Percentiles rank a stretch among this genome's conserved stretches.
phyloP scores from a whole-genome alignment of 2,113 vertebrate genomes.

The Psophia crepitans region DNA sequence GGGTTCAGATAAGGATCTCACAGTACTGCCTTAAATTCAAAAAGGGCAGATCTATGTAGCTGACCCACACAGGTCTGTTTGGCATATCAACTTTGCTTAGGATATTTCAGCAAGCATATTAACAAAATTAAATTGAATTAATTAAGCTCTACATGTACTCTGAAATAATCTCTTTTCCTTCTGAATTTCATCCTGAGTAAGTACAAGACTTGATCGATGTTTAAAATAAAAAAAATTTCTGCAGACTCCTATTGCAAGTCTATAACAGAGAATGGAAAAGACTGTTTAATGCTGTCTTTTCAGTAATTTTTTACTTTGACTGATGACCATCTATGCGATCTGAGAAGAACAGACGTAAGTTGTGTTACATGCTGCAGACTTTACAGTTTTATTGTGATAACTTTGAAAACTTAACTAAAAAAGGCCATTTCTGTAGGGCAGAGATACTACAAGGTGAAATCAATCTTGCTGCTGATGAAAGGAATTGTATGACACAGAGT shows the following conservation, averaged over 20 bases:
- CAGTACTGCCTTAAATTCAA: not conserved
- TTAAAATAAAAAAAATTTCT: not conserved
- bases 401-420: constrained; percentile 53
- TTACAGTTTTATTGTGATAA: constrained; percentile 15
- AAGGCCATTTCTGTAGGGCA: constrained; percentile 49
- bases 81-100: not conserved
- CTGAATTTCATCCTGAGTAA: not conserved
- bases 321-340: not conserved
- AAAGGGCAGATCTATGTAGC: not conserved
- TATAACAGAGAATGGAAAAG: not conserved
- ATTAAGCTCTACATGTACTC: not conserved
- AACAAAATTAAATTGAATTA: not conserved
- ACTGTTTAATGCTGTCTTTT: not conserved
- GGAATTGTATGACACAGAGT: constrained; percentile 4
- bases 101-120: not conserved
- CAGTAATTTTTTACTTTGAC: constrained; percentile 26
- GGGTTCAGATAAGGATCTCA: not conserved
- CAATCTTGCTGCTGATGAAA: constrained; percentile 56
- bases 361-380: not conserved
- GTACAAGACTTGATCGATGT: not conserved
- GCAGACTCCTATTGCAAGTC: not conserved
- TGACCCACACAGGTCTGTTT: not conserved
- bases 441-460: constrained; percentile 53
- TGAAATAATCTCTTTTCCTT: not conserved
- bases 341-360: constrained; percentile 31